Percentiles rank a stretch among this genome's conserved stretches.
Conservation (phyloP, 2,113 vertebrate genomes). For the Tragulus kanchil region DNA sequence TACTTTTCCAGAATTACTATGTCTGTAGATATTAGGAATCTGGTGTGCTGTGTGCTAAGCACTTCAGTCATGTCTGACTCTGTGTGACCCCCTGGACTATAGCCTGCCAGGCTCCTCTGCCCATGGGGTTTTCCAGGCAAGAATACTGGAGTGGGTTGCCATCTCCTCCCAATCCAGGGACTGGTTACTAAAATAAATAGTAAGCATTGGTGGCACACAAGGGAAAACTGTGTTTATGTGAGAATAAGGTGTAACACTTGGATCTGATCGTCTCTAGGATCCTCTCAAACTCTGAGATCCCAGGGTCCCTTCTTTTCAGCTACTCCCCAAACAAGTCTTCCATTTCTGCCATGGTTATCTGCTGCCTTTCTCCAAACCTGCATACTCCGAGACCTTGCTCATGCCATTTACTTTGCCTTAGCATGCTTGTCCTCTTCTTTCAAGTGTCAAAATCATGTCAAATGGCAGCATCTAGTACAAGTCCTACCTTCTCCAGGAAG, state of each 20-base stretch:
- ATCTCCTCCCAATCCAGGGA: too few species aligned
- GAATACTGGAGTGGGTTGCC: too few species aligned
- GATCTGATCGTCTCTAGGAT: slow-evolving; percentile 48
- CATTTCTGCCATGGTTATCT: neutral
- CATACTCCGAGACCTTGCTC: neutral
- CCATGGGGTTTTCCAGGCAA: too few species aligned
- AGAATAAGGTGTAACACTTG: slow-evolving; percentile 32
- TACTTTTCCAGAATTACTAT: too few species aligned
- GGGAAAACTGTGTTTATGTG: slow-evolving; percentile 6
- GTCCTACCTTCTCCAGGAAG: neutral
- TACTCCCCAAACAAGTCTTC: slow-evolving; percentile 24
- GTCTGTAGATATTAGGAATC: too few species aligned
- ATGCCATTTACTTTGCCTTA: neutral
- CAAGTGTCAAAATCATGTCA: slow-evolving; percentile 38
- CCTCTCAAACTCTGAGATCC: slow-evolving; percentile 6
- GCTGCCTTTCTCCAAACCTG: neutral
- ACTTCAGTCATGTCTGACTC: too few species aligned
- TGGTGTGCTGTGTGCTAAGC: too few species aligned
- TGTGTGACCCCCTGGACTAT: too few species aligned
- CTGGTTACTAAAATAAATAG: neutral
- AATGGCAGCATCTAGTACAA: neutral
- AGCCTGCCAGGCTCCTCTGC: too few species aligned
- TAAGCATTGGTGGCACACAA: neutral
- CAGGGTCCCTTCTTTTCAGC: neutral
- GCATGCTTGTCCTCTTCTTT: neutral